Conservation (phyloP, 1,140 invertebrate genomes). For the Pseudoatta argentina region DNA sequence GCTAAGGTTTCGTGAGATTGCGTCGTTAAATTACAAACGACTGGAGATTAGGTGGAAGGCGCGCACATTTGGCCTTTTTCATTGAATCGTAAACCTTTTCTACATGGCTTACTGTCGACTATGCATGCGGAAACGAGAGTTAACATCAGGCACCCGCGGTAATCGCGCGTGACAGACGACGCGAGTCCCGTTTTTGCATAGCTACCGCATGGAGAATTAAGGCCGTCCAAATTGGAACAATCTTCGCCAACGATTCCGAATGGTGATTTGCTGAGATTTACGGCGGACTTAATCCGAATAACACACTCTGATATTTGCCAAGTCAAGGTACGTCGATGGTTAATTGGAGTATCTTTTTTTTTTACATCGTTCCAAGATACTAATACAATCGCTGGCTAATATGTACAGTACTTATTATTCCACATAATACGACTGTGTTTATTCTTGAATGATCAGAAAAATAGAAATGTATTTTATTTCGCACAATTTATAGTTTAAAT, state of each 20-base stretch:
- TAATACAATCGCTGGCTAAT: not conserved
- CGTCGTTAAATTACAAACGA: constrained; percentile 25
- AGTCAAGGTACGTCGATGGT: constrained; percentile 5
- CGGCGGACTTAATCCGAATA: constrained; percentile 36
- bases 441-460: constrained; percentile 2
- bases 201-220: constrained; percentile 46
- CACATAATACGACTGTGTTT: not conserved
- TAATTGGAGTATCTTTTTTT: constrained; percentile 8
- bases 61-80: constrained; percentile 15
- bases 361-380: constrained; percentile 19
- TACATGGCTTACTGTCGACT: not conserved
- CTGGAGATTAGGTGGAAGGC: not conserved
- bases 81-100: constrained; percentile 18
- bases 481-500: not conserved
- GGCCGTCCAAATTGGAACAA: constrained; percentile 49
- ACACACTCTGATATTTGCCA: constrained; percentile 35
- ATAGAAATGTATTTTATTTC: not conserved
- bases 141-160: not conserved
- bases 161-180: constrained; percentile 33
- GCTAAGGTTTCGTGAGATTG: not conserved
- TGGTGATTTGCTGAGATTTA: constrained; percentile 30
- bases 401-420: not conserved
- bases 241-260: constrained; percentile 15
- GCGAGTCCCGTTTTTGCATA: constrained; percentile 23
- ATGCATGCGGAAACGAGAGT: constrained; percentile 24